Percentiles rank a stretch among this genome's conserved stretches.
phyloP scores from a whole-genome alignment of 35 echinoderm and acorn worm species.

The Amphiura filiformis region DNA sequence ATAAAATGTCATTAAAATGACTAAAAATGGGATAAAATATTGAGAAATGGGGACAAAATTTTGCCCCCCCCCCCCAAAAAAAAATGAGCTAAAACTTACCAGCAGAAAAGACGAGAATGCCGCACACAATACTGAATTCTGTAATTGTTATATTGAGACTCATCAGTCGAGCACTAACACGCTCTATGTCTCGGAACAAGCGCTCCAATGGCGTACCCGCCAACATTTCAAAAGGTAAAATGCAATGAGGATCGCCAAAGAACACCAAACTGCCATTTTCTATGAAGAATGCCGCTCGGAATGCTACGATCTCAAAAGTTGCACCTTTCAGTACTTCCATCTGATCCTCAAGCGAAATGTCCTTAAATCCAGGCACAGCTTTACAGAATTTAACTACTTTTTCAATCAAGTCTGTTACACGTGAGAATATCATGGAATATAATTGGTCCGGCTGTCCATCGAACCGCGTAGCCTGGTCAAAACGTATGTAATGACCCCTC shows the following conservation, averaged over 20 bases:
- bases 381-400: conserved; percentile 26
- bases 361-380: conserved; percentile 6
- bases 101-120: not conserved
- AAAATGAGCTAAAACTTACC: no score
- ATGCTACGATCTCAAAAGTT: conserved; percentile 34
- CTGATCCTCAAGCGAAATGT: conserved; percentile 10
- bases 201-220: not conserved
- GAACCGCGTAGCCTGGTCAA: not conserved
- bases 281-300: conserved; percentile 7
- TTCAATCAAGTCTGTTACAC: conserved; percentile 36
- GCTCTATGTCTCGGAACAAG: not conserved
- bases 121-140: not conserved
- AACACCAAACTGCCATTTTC: not conserved
- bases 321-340: conserved; percentile 13
- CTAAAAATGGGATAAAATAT: no score
- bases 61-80: no score
- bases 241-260: not conserved
- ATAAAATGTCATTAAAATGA: no score
- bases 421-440: not conserved
- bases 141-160: not conserved
- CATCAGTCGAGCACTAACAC: not conserved
- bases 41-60: no score
- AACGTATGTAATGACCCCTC: not conserved
- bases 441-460: not conserved
- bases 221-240: not conserved